Evolutionary conservation across 2,888 invertebrate genomes (phyloP).

Genomic region (Drosophila mimica): DNA sequence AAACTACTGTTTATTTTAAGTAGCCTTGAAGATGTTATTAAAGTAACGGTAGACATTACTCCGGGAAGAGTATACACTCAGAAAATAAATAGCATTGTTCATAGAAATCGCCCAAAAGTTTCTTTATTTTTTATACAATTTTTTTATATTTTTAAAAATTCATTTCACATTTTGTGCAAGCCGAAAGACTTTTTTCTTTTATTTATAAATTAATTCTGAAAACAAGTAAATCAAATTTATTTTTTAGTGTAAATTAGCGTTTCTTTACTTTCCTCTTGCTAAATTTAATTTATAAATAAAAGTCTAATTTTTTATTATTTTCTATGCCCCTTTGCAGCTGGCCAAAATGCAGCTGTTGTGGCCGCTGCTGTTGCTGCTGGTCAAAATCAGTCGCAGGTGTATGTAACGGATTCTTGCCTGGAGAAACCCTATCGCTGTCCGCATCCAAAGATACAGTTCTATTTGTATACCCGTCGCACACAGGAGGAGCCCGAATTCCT

Average conservation of each 20-base stretch:
- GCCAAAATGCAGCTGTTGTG: constrained; percentile 70
- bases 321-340: constrained; percentile 54
- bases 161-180: too few relatives aligned
- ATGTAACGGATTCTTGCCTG: constrained; percentile 92
- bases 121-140: too few relatives aligned
- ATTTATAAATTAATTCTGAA: too few relatives aligned
- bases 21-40: neutral
- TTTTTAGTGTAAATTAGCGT: neutral
- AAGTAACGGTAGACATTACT: neutral
- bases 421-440: constrained; percentile 93
- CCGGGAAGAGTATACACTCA: neutral
- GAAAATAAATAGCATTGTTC: neutral
- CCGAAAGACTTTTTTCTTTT: too few relatives aligned
- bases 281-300: neutral
- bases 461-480: constrained; percentile 92
- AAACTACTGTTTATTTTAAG: neutral
- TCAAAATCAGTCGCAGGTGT: constrained; percentile 87
- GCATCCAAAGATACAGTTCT: constrained; percentile 93
- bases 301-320: neutral
- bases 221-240: too few relatives aligned
- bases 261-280: neutral
- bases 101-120: too few relatives aligned
- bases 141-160: too few relatives aligned
- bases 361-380: constrained; percentile 73
- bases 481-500: constrained; percentile 90